Evolutionary conservation across 2,888 invertebrate species (phyloP), one percentile per base, ranked within the genome.

Genomic region (Microctonus hyperodae): DNA sequence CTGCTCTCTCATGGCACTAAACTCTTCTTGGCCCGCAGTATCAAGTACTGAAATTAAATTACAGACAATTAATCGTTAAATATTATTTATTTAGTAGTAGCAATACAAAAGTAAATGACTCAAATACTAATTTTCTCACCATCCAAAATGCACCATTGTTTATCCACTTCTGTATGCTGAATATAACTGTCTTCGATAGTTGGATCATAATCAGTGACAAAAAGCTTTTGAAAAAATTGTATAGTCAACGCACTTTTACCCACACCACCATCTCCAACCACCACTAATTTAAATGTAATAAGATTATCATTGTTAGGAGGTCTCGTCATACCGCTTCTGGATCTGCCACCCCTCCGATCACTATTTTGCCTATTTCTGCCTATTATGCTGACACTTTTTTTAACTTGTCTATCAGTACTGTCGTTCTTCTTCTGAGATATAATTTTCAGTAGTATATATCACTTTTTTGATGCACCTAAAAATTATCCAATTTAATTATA

Each of bases 191-290:
- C 96, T 85, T 97, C 96, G 70, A 97, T 97, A 20, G 97, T 97
- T 7, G 97, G 97, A 85, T 97, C 97, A 79, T 97, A 97, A 84
- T 96, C 96, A 0, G 95, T 94, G 70, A 96, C 94, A 83, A 97
- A 97, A 79, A 96, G 87, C 84, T 95, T 95, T 86, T 97, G 96
- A 85, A 97, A 96, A 86, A 95, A 94, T 86, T 97, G 95, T 81
- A 96, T 96, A n/a, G 97, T 97, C 77, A 97, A 90, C n/a, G 96
- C 95, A 78, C 94, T 94, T 86, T 97, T 97, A 72, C 96, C 96
- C 65, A 97, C 96, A 73, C 96, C 96, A 72, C 96, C 97, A 85
- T 96, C 96, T 5, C 96, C 96, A 22, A 96, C 95, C 71, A 97
- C 96, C 70, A 96, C 96, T 80, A 96, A 84, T 84, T 96, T 96